Conservation (phyloP, 2,888 invertebrate genomes). For the Chironomus tentans region DNA sequence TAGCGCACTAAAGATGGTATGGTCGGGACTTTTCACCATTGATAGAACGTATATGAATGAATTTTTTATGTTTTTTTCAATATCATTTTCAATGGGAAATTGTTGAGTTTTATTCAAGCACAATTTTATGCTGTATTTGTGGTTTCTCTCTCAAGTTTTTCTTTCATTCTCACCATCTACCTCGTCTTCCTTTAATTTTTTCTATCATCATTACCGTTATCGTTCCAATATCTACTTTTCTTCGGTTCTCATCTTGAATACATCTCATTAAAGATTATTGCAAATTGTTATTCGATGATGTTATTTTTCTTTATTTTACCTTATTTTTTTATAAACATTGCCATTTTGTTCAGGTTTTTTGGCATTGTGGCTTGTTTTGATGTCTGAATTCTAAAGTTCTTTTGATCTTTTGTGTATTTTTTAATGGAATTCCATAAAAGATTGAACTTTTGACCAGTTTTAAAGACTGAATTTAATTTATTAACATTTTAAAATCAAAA, state of each 20-base stretch:
- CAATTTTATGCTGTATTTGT: no score
- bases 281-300: conserved; percentile 16
- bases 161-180: no score
- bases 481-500: no score
- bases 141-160: no score
- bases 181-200: not conserved
- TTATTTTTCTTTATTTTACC: not conserved
- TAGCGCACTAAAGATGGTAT: not conserved
- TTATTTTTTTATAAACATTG: no score
- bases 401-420: no score
- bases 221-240: not conserved
- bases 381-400: no score
- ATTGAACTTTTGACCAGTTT: no score
- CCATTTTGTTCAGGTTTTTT: no score
- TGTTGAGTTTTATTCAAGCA: not conserved
- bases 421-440: no score
- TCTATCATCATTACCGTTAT: conserved; percentile 25
- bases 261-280: conserved; percentile 25
- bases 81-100: not conserved
- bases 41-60: not conserved
- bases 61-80: not conserved
- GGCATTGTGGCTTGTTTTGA: no score
- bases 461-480: no score
- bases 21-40: not conserved
- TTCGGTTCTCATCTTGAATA: conserved; percentile 5